These are phyloP conservation scores for Phengaris alcon DNA, from an alignment of 2,888 invertebrate species.

Conservation along the genomic window DNA sequence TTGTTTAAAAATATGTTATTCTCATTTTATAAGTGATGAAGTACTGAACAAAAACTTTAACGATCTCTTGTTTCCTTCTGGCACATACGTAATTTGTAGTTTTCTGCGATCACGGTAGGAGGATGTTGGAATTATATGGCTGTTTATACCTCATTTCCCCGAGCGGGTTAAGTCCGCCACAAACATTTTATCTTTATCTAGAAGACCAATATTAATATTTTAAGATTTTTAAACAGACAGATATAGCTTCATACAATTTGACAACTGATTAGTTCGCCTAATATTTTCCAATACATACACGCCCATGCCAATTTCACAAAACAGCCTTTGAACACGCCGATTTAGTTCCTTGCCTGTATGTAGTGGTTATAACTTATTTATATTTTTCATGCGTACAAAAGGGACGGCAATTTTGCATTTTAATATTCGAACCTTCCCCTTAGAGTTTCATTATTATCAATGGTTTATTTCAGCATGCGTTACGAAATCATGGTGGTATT, in stretches of 20 bases:
- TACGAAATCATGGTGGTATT: neutral
- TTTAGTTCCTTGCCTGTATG: neutral
- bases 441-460: neutral
- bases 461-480: neutral
- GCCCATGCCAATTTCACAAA: neutral
- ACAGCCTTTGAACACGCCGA: neutral
- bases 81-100: neutral
- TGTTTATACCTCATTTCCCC: neutral
- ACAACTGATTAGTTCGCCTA: too few species aligned
- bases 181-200: neutral
- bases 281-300: too few species aligned
- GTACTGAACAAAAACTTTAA: too few species aligned
- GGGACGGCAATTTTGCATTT: neutral
- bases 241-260: too few species aligned
- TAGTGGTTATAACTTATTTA: neutral
- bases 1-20: too few species aligned
- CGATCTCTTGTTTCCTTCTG: neutral
- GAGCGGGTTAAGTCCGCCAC: neutral
- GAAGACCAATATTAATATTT: too few species aligned
- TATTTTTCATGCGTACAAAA: constrained; percentile 1
- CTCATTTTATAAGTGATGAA: too few species aligned
- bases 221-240: too few species aligned
- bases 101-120: neutral
- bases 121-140: neutral
- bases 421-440: neutral